These are phyloP conservation scores for Podarcis cretensis DNA, from an alignment of 2,113 vertebrate species.

Conservation along the genomic window DNA sequence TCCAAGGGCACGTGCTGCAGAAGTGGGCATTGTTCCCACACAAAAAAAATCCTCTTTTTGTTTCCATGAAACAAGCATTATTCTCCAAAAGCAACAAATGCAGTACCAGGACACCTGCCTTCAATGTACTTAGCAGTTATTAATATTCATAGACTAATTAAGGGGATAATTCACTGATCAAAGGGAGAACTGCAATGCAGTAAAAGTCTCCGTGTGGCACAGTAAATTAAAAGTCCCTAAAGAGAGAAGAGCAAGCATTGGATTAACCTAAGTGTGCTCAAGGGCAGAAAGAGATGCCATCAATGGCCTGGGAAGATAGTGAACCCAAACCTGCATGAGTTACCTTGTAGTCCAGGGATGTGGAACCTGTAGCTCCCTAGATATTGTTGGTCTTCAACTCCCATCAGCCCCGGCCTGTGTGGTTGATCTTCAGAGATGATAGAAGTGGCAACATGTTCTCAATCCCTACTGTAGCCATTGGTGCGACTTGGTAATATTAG, in stretches of 20 bases:
- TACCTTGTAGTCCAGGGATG: too few species aligned
- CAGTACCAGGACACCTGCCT: neutral
- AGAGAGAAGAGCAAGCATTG: neutral
- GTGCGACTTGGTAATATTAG: too few species aligned
- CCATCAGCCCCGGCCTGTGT: too few species aligned
- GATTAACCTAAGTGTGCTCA: neutral
- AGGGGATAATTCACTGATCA: fast-evolving
- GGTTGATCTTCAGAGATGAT: too few species aligned
- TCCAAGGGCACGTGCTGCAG: neutral
- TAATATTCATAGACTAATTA: neutral
- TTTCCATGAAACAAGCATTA: neutral
- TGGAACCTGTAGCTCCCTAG: too few species aligned
- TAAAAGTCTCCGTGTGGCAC: neutral
- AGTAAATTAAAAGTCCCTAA: neutral
- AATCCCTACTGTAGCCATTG: too few species aligned
- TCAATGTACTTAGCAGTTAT: neutral
- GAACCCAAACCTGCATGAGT: neutral
- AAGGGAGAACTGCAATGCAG: neutral
- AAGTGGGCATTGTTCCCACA: neutral
- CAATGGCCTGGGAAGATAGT: neutral
- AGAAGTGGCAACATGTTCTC: too few species aligned
- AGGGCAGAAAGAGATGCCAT: neutral
- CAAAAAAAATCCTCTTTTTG: neutral
- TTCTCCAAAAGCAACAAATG: neutral
- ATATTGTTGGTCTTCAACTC: too few species aligned